These are phyloP conservation scores for Ruditapes philippinarum DNA, from an alignment of 1,140 invertebrate genomes.

Conservation along the genomic window DNA sequence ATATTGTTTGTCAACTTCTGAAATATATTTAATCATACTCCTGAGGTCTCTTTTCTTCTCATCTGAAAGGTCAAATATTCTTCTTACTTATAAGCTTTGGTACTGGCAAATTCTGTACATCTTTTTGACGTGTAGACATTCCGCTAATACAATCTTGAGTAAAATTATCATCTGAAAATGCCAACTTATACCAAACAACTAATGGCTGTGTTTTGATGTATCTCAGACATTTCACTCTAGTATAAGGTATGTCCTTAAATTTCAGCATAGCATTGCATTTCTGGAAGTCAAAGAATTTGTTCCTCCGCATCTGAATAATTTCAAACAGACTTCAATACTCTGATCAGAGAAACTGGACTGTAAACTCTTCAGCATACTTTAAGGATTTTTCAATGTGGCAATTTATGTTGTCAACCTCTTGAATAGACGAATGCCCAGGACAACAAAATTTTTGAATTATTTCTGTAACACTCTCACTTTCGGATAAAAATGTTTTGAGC, in stretches of 20 bases:
- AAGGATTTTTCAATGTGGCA: slow-evolving; percentile 50
- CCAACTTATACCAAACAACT: background rate
- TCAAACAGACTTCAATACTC: background rate
- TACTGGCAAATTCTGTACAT: background rate
- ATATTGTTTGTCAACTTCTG: background rate
- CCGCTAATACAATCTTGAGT: background rate
- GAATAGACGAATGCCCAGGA: slow-evolving; percentile 57
- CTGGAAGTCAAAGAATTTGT: background rate
- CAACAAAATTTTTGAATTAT: slow-evolving; percentile 53
- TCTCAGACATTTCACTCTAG: slow-evolving; percentile 27
- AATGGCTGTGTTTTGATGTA: background rate
- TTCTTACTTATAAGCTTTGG: background rate
- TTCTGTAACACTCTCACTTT: background rate
- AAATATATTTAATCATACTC: slow-evolving; percentile 19
- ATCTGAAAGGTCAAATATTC: background rate
- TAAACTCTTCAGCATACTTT: slow-evolving; percentile 1
- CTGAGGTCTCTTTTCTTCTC: slow-evolving; percentile 18
- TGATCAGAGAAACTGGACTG: slow-evolving; percentile 11
- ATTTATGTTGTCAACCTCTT: slow-evolving; percentile 62
- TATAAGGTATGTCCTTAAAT: slow-evolving; percentile 23
- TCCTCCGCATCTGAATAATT: slow-evolving; percentile 3
- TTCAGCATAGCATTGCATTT: background rate
- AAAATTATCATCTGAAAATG: background rate
- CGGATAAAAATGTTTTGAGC: background rate
- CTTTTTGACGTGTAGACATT: background rate